A percentile compares a stretch with the other conserved stretches of the same genome.
Conservation (phyloP, 2,888 invertebrate species). For the Pemphredon lugubris region DNA sequence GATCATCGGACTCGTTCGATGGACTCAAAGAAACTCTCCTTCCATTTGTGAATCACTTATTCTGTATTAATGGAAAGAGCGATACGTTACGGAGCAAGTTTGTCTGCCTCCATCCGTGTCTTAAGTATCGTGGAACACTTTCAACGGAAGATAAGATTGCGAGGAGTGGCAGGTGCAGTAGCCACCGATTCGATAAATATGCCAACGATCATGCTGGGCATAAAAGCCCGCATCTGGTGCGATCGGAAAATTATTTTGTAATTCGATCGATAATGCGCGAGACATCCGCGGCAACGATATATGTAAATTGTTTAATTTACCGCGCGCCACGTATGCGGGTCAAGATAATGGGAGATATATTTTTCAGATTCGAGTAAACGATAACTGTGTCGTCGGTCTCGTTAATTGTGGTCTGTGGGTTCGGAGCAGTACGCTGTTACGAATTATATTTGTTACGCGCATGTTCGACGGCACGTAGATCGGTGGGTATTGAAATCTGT, state of each 20-base stretch:
- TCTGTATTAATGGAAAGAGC: constrained; percentile 16
- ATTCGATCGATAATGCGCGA: background rate
- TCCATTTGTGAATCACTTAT: no score
- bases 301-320: background rate
- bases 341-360: background rate
- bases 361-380: background rate
- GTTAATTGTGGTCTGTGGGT: no score
- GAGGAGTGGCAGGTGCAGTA: constrained; percentile 39
- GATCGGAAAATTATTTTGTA: background rate
- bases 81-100: constrained; percentile 46
- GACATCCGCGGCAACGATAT: background rate
- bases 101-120: constrained; percentile 27
- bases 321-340: background rate
- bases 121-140: constrained; percentile 26
- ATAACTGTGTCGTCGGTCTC: no score
- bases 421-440: no score
- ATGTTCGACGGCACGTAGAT: no score
- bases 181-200: constrained; percentile 44
- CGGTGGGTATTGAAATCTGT: no score
- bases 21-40: no score
- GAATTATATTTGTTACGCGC: no score
- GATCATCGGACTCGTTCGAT: no score
- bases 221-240: constrained; percentile 3
- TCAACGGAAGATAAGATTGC: constrained; percentile 32
- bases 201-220: background rate